Base-by-base conservation (phyloP, 2,888 invertebrate genomes). In the Iselma pallidipennis region DNA sequence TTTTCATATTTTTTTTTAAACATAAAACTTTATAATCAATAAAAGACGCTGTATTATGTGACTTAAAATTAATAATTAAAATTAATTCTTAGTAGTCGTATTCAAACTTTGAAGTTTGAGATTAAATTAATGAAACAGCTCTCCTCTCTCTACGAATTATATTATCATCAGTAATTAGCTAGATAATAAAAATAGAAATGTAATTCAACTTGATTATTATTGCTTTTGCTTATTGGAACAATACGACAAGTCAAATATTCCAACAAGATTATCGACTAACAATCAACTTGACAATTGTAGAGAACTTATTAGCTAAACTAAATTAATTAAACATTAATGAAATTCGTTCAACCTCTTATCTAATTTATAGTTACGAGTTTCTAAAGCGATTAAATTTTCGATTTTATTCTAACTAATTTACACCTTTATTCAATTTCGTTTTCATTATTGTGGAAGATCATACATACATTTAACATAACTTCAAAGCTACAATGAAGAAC, bases 301-400 rank as follows among this genome's bases (percentile, higher is more conserved):
- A 21, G 45, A 45, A 45, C 45, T 45, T 45, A 45, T 45, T 45
- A 45, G 45, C 45, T 45, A 12, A 45, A 45, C 45, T 45, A 45
- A 45, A 45, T 45, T 45, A 45, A 45, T 45, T 45, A 45, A 45
- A 21, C 45, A 12, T 21, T 45, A 45, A 45, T 45, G 9, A 45
- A 21, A 45, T 45, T 45, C 45, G 21, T 45, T 45, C 45, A 45
- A 45, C 45, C 45, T 45, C 45, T 45, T 19, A 45, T 45, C 45
- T 45, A 45, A 45, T 45, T 45, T 45, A 21, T 21, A 45, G 45
- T 45, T 45, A 45, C 45, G 21, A 21, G 21, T n/a, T 45, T 4
- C 21, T 21, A 21, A 45, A 21, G 45, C 21, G 45, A 45, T 45
- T 45, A 45, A 45, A 45, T 45, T 45, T 21, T 4, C 19, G 21